phyloP scores from a whole-genome alignment of 2,888 invertebrate species.

The Andrena hattorfiana region DNA sequence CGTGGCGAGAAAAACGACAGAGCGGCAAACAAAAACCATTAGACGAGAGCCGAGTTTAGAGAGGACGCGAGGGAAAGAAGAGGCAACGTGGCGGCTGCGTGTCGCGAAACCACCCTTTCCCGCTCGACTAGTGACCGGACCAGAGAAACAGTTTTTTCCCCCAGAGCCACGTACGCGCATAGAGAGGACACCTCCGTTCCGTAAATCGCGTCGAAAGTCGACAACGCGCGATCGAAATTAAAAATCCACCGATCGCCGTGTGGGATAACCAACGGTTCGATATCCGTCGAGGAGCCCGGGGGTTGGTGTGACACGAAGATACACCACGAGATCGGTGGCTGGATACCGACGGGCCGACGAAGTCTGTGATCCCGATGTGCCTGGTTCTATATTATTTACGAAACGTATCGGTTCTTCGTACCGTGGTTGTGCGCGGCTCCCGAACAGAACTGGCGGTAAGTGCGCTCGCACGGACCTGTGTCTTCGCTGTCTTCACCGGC shows the following conservation, averaged over 20 bases:
- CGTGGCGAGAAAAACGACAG: conserved; percentile 32
- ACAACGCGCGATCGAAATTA: conserved; percentile 12
- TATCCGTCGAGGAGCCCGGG: conserved; percentile 3
- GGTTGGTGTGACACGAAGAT: conserved; percentile 5
- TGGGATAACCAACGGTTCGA: conserved; percentile 21
- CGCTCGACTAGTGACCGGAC: conserved; percentile 42
- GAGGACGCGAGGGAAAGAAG: conserved; percentile 37
- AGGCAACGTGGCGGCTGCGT: conserved; percentile 17
- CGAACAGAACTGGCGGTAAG: conserved; percentile 36
- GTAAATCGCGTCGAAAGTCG: conserved; percentile 5
- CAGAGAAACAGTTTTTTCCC: conserved; percentile 14
- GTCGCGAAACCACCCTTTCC: conserved; percentile 49
- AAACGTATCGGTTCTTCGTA: conserved; percentile 40
- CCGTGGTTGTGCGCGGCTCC: conserved; percentile 24
- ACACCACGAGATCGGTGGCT: conserved; percentile 44
- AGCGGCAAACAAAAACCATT: conserved; percentile 33
- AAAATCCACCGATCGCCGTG: not conserved
- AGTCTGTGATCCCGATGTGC: conserved; percentile 74
- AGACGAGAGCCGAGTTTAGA: conserved; percentile 18
- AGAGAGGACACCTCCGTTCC: not conserved
- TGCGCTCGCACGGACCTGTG: conserved; percentile 28
- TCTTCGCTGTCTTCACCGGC: conserved; percentile 11
- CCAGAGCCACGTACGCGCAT: not conserved
- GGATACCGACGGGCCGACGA: conserved; percentile 62
- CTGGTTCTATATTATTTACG: conserved; percentile 63